Percentiles rank a stretch among this genome's conserved stretches.
Conservation (phyloP, 2,888 invertebrate species). For the Mythimna lalbum region DNA sequence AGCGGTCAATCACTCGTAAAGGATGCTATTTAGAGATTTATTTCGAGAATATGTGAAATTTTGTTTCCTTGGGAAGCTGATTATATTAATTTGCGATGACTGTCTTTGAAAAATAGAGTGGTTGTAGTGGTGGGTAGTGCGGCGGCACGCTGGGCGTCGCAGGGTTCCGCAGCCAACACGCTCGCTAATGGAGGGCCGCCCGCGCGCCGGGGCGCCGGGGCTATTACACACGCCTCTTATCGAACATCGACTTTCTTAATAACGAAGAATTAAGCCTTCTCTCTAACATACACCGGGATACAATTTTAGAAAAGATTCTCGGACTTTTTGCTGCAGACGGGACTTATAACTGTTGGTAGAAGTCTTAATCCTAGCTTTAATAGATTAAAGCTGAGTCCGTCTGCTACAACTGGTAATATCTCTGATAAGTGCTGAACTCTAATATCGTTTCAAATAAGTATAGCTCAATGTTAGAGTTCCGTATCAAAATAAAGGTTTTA, state of each 20-base stretch:
- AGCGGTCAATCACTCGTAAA: neutral
- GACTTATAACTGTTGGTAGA: constrained; percentile 38
- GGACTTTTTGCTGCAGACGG: constrained; percentile 30
- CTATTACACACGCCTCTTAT: constrained; percentile 82
- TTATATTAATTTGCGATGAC: constrained; percentile 72
- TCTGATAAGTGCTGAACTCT: constrained; percentile 18
- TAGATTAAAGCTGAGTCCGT: constrained; percentile 32
- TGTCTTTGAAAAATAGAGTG: constrained; percentile 72
- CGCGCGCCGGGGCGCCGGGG: constrained; percentile 80
- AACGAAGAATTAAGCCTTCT: constrained; percentile 75
- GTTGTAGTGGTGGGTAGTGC: constrained; percentile 64
- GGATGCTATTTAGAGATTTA: constrained; percentile 2
- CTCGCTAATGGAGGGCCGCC: constrained; percentile 82
- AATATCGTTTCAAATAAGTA: constrained; percentile 1
- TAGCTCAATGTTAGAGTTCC: neutral
- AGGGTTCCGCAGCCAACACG: constrained; percentile 81
- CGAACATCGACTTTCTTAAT: constrained; percentile 82
- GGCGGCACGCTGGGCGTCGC: constrained; percentile 81
- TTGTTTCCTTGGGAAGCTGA: constrained; percentile 54
- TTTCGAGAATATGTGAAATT: constrained; percentile 12
- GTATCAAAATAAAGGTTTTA: neutral
- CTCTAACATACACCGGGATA: constrained; percentile 45
- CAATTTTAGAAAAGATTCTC: constrained; percentile 49
- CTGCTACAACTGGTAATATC: constrained; percentile 34
- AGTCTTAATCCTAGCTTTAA: constrained; percentile 46